These are phyloP conservation scores for Microchirus variegatus DNA, from an alignment of 2,797 vertebrate genomes.

Conservation along the genomic window DNA sequence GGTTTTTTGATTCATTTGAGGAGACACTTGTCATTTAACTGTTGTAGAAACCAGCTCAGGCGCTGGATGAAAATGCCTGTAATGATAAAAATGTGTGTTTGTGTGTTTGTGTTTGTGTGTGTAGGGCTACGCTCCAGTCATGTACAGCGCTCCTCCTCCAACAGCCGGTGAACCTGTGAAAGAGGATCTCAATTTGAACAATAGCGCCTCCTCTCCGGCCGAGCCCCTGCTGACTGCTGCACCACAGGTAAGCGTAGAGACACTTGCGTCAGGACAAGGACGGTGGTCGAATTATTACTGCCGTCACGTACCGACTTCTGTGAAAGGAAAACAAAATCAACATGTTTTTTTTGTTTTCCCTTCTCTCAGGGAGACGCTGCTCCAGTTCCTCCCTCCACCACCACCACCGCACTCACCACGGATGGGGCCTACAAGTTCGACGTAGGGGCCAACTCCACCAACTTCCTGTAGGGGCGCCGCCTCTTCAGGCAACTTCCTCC, in stretches of 20 bases:
- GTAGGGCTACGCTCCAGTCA: slow-evolving; percentile 58
- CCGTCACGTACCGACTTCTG: too few species aligned
- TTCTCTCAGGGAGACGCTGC: slow-evolving; percentile 20
- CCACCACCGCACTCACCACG: slow-evolving; percentile 6
- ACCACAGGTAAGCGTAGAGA: slow-evolving; percentile 37
- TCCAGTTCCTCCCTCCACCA: slow-evolving; percentile 6
- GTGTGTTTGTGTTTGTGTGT: slow-evolving; percentile 45
- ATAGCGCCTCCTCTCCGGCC: slow-evolving; percentile 33
- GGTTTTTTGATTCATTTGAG: too few species aligned
- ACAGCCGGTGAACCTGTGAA: slow-evolving; percentile 17
- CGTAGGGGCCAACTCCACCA: slow-evolving; percentile 39
- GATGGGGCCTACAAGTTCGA: slow-evolving; percentile 47
- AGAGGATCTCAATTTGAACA: slow-evolving; percentile 39
- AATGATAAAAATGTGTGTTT: neutral
- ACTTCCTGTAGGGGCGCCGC: slow-evolving; percentile 67
- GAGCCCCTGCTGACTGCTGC: slow-evolving; percentile 44
- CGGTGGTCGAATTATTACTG: too few species aligned
- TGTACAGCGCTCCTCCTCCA: slow-evolving; percentile 52
- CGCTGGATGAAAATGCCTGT: too few species aligned
- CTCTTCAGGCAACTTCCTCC: neutral
- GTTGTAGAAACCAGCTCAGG: too few species aligned
- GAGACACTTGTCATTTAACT: too few species aligned
- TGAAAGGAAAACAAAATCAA: too few species aligned
- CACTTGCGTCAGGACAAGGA: too few species aligned
- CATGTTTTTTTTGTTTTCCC: too few species aligned